Evolutionary conservation across 2,888 invertebrate species (phyloP).

Genomic region (Cephus rjabovi): DNA sequence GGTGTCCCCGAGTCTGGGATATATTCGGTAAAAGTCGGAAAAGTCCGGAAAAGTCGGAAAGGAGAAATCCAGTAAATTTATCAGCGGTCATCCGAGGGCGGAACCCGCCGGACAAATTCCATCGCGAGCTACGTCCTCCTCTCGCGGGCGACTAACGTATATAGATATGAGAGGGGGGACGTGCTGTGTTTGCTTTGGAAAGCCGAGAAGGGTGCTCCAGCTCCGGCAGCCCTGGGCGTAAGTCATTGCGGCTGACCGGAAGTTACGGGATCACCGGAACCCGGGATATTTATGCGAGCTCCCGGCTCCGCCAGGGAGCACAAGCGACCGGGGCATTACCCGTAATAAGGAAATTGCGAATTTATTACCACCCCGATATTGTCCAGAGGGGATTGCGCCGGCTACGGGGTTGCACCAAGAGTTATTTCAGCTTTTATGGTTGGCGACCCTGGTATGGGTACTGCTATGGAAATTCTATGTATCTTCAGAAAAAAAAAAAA

Average conservation of each 20-base stretch:
- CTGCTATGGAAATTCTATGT: too few species aligned
- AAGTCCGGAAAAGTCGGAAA: constrained; percentile 21
- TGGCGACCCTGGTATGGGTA: constrained; percentile 35
- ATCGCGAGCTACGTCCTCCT: constrained; percentile 56
- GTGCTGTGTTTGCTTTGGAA: constrained; percentile 17
- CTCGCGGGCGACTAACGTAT: constrained; percentile 18
- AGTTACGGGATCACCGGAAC: constrained; percentile 67
- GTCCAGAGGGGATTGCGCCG: constrained; percentile 36
- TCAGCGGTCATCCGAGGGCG: constrained; percentile 63
- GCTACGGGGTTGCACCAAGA: constrained; percentile 47
- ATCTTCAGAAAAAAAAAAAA: too few species aligned
- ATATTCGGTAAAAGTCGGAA: not conserved
- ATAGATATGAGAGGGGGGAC: constrained; percentile 11
- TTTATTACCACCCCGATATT: constrained; percentile 65
- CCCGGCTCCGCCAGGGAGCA: constrained; percentile 31
- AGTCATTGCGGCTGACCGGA: constrained; percentile 67
- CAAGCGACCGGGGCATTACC: constrained; percentile 64
- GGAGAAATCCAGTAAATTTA: constrained; percentile 63
- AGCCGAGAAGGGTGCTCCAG: constrained; percentile 18
- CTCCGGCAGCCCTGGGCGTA: constrained; percentile 50
- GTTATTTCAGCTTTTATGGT: constrained; percentile 65
- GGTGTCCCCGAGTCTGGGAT: not conserved
- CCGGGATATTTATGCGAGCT: constrained; percentile 65
- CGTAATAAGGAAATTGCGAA: constrained; percentile 68
- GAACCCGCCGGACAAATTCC: constrained; percentile 65